Base-by-base conservation (phyloP, 1,140 invertebrate genomes). In the Phenacoccus solenopsis region DNA sequence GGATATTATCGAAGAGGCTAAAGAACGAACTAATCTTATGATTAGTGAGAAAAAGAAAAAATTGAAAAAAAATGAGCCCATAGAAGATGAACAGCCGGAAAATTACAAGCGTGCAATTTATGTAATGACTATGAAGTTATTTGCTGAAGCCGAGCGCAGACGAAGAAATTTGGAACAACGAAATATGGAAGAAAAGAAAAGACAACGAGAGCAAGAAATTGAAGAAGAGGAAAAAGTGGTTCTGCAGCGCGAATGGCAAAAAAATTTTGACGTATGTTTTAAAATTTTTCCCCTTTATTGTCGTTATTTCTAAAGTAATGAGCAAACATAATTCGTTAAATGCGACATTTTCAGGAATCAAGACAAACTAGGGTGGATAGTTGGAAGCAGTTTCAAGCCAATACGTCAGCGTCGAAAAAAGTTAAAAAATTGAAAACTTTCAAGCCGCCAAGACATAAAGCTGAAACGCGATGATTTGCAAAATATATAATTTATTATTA, bases 51-150 rank as follows among this genome's bases (percentile, higher is more conserved):
- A 98, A 77, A 87, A 88, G 71, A 98, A 97, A 79, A 96, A 98
- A 78, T 78, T 91, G 32, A 96, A 93, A 81, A 96, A 95, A 79
- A 96, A 98, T 78, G 92, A 93, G 57, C 83, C 82, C 25, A 88
- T 98, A 67, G 95, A 96, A 49, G 97, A 99, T 82, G 97, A 99
- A 83, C 91, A 96, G 78, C 88, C 91, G 38, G 86, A 84, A 57
- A 93, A 95, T 79, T 95, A 91, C 76, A 93, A 92, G 80, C 94
- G 96, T 83, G 88, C 95, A 21, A 85, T 98, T 21, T 96, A 96
- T 84, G 94, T 98, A 12, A 90, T 97, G 85, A 97, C 94, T 2
- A 98, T 97, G 91, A 98, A 98, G 85, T 81, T 98, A 28, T 98
- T 98, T 85, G 96, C 96, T 68, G 96, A 98, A 79, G 90, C 98